These are phyloP conservation scores for Pogonocherus hispidulus DNA, from an alignment of 2,888 invertebrate species.

Conservation along the genomic window DNA sequence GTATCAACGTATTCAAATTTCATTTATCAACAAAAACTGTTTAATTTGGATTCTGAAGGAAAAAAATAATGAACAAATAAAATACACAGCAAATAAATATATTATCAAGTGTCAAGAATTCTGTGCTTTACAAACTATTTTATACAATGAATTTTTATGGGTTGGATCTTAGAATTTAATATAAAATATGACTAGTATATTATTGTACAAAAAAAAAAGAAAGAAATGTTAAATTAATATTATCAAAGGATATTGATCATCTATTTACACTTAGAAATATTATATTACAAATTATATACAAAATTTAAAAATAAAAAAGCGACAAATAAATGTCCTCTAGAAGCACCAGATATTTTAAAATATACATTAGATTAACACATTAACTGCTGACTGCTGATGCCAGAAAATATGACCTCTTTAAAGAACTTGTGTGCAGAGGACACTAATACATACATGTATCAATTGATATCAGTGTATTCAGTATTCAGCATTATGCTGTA, in stretches of 20 bases:
- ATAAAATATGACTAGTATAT: constrained; percentile 16
- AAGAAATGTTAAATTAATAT: constrained; percentile 22
- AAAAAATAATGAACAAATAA: too few relatives aligned
- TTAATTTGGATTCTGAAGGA: too few relatives aligned
- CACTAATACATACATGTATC: too few relatives aligned
- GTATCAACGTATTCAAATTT: too few relatives aligned
- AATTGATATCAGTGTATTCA: too few relatives aligned
- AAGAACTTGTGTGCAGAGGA: too few relatives aligned
- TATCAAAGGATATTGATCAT: background rate
- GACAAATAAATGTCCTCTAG: background rate
- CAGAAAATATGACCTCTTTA: too few relatives aligned
- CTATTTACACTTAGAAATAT: background rate
- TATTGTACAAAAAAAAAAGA: constrained; percentile 32
- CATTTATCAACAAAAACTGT: too few relatives aligned
- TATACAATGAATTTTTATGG: background rate
- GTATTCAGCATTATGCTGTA: too few relatives aligned
- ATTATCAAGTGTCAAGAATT: background rate
- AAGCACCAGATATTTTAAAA: background rate
- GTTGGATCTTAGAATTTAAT: constrained; percentile 1
- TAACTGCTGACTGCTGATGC: background rate
- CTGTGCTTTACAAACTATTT: constrained; percentile 1
- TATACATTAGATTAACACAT: too few relatives aligned
- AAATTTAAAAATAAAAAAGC: background rate
- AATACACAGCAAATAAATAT: too few relatives aligned
- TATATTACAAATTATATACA: background rate